phyloP scores from a whole-genome alignment of 1,140 invertebrate species.

The Neomicropteryx cornuta region DNA sequence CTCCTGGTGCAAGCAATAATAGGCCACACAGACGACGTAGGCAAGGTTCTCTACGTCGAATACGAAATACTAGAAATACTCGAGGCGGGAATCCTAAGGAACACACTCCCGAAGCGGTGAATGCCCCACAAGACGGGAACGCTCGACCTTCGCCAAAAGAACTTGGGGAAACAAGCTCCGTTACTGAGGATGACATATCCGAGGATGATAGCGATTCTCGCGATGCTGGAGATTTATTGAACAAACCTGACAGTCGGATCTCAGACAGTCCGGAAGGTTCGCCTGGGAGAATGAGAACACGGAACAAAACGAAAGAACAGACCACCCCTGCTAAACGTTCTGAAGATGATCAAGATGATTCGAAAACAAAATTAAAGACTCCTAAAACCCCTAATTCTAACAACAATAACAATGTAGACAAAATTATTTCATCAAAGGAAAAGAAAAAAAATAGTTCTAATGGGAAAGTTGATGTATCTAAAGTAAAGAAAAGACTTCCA shows the following conservation, averaged over 20 bases:
- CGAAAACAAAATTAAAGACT: constrained; percentile 37
- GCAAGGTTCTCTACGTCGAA: constrained; percentile 79
- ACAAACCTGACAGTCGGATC: constrained; percentile 27
- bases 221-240: constrained; percentile 33
- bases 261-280: constrained; percentile 66
- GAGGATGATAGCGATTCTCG: constrained; percentile 87
- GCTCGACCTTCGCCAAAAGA: constrained; percentile 49
- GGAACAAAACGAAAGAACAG: constrained; percentile 74
- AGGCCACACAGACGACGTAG: constrained; percentile 80
- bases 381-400: constrained; percentile 21
- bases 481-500: constrained; percentile 60
- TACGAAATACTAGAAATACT: constrained; percentile 67
- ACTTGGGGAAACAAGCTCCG: constrained; percentile 72
- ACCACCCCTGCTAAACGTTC: constrained; percentile 51
- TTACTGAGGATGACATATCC: constrained; percentile 85
- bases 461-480: constrained; percentile 51
- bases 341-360: constrained; percentile 54
- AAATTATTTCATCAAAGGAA: constrained; percentile 44
- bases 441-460: constrained; percentile 52
- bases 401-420: constrained; percentile 36
- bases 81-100: constrained; percentile 52
- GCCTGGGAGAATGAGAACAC: constrained; percentile 77
- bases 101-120: constrained; percentile 41
- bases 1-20: constrained; percentile 93
- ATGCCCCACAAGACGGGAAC: constrained; percentile 37